Evolutionary conservation across 2,888 invertebrate genomes (phyloP).

Genomic region (Catocala fraxini): DNA sequence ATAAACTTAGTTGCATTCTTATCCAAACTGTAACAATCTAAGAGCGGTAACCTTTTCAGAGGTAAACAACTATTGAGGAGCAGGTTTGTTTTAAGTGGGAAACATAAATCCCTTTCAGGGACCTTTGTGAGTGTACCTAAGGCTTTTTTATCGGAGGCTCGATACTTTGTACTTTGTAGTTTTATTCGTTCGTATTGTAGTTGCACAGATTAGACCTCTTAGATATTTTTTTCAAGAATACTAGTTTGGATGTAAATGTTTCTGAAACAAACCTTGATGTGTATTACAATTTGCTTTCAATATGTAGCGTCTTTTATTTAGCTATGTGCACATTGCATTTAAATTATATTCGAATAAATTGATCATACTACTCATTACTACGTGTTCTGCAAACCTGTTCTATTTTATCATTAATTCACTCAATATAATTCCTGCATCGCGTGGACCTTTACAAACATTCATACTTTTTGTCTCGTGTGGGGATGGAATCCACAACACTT

Average conservation of each 20-base stretch:
- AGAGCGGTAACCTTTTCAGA: slow-evolving; percentile 35
- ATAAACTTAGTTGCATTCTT: neutral
- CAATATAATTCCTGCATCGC: no score
- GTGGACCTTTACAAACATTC: no score
- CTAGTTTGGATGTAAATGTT: slow-evolving; percentile 4
- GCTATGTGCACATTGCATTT: no score
- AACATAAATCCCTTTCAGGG: slow-evolving; percentile 52
- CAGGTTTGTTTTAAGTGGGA: slow-evolving; percentile 47
- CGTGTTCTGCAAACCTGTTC: no score
- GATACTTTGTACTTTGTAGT: slow-evolving; percentile 27
- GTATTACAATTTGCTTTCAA: no score
- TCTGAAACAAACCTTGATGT: neutral
- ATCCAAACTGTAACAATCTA: slow-evolving; percentile 1
- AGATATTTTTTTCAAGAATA: neutral
- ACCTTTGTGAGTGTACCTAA: slow-evolving; percentile 22
- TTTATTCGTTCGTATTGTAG: slow-evolving; percentile 20
- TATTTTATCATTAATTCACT: no score
- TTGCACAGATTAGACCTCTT: slow-evolving; percentile 1
- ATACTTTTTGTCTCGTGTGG: no score
- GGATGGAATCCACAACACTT: no score
- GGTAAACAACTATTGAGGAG: slow-evolving; percentile 52
- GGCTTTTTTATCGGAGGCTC: slow-evolving; percentile 32
- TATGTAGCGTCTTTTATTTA: no score
- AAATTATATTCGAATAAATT: no score
- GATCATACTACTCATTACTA: no score